A percentile compares a stretch with the other conserved stretches of the same genome.
Evolutionary conservation across 1,140 invertebrate species (phyloP).

Genomic region (Melipona quadrifasciata): DNA sequence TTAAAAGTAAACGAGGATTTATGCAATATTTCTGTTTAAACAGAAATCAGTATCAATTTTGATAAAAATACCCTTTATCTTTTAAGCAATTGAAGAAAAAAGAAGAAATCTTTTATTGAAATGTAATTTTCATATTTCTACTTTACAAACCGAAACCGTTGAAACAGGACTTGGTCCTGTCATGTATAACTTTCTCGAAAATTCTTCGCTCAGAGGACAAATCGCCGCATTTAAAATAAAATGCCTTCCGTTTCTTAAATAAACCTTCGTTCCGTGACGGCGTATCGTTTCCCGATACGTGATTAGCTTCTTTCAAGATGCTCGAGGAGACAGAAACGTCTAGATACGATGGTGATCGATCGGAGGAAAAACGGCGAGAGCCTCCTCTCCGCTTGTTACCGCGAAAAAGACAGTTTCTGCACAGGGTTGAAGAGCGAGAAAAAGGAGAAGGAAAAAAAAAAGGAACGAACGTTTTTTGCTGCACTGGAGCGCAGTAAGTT

Average conservation of each 20-base stretch:
- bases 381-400: not conserved
- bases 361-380: slow-evolving; percentile 45
- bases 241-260: not conserved
- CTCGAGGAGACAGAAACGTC: not conserved
- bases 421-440: not conserved
- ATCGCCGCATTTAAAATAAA: too few species aligned
- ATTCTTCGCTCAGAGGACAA: too few species aligned
- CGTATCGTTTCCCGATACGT: not conserved
- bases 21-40: too few species aligned
- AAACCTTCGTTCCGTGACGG: not conserved
- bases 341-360: slow-evolving; percentile 46
- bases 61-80: too few species aligned
- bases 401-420: slow-evolving; percentile 6
- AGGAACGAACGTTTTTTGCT: slow-evolving; percentile 40
- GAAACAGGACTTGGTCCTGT: too few species aligned
- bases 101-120: too few species aligned
- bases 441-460: not conserved
- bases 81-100: too few species aligned
- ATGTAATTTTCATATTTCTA: too few species aligned
- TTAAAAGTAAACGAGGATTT: too few species aligned
- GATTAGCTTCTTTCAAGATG: not conserved
- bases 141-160: too few species aligned
- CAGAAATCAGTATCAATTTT: too few species aligned
- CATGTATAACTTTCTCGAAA: too few species aligned
- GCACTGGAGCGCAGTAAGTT: slow-evolving; percentile 29